Evolutionary conservation across 2,797 vertebrate species (phyloP), one percentile per base, ranked within the genome.

Genomic region (Pseudopleuronectes americanus): DNA sequence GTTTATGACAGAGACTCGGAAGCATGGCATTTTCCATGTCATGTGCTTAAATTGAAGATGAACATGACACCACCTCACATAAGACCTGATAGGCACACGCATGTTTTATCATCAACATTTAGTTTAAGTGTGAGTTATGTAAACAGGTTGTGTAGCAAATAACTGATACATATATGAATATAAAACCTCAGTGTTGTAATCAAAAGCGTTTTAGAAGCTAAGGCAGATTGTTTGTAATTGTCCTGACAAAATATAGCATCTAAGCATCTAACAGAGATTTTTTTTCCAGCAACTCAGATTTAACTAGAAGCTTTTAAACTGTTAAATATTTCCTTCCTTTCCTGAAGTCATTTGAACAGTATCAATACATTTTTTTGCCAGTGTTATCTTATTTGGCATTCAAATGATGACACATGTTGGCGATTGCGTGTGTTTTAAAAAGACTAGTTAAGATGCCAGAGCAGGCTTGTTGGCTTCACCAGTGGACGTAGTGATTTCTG

Each of bases 1-100:
- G 75, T 86, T 87, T 79, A 71, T 84, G 71, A 86, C 67, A 31
- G 47, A 45, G 55, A 53, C 62, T 86, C 81, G 76, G 71, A 76
- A 72, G 64, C 69, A 26, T 28, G 33, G 24, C 55, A 59, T 77
- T 87, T 77, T 56, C 31, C 33, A 55, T 75, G 56, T 75, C 71
- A 65, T 67, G 28, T 64, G 33, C 74, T 62, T 65, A 33, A 58
- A 81, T 12, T 74, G 57, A 76, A 72, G 51, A 64, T 31, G 28
- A 31, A 8, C n/a, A n/a, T 60, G 64, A 72, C 56, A 57, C 49
- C 51, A 54, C 51, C 52, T 31, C 21, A 56, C 60, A 55, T 71
- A 48, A 13, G 45, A 41, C 38, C 23, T 10, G 23, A 86, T 41
- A 49, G 59, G 9, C 22, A 41, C 57, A 71, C 54, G 36, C 49